Base-by-base conservation (phyloP, 2,113 vertebrate genomes). In the Melanotaenia duboulayi region DNA sequence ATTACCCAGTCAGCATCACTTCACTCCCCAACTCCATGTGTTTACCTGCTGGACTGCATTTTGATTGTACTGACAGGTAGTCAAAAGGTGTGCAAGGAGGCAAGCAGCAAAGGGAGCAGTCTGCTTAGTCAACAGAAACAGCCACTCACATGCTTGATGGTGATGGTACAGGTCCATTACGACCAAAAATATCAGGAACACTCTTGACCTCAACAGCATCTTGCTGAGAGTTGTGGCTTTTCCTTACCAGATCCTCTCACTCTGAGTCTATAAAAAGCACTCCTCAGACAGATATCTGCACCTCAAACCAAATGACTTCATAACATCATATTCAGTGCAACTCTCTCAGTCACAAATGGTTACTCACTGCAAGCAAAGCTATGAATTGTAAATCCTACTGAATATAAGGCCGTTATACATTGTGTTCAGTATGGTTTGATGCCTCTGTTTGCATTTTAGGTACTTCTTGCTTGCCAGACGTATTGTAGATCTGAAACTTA, bases 101-200 rank as follows among this genome's bases (percentile, higher is more conserved):
- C 23, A 54, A 48, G 62, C 4, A 20, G 66, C 39, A 67, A 72
- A 72, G 76, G 55, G 23, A 67, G 51, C 60, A 24, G 57, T 40
- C 61, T 76, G 65, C 77, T 71, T 80, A 71, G 32, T 81, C 79
- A 50, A 80, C 73, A 84, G 48, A 78, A 84, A 71, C 37, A 74
- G 58, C 28, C 24, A 58, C 40, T 71, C 54, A 50, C 24, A 56
- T 2, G 50, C 46, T 65, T 57, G 51, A 63, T 75, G 52, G 48
- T 56, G 54, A 75, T 44, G 20, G 52, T 17, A 16, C 14, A 22
- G 32, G 56, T 57, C 39, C 75, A 63, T 71, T 70, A 72, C 46
- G 25, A 80, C 17, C 23, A 37, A 13, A 3, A 62, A 71, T 54
- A 81, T 62, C 23, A 54, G 7, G 13, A 65, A 51, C 40, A 50